A percentile compares a stretch with the other conserved stretches of the same genome.
phyloP scores from a whole-genome alignment of 2,888 invertebrate species.

The Subacronicta megacephala region DNA sequence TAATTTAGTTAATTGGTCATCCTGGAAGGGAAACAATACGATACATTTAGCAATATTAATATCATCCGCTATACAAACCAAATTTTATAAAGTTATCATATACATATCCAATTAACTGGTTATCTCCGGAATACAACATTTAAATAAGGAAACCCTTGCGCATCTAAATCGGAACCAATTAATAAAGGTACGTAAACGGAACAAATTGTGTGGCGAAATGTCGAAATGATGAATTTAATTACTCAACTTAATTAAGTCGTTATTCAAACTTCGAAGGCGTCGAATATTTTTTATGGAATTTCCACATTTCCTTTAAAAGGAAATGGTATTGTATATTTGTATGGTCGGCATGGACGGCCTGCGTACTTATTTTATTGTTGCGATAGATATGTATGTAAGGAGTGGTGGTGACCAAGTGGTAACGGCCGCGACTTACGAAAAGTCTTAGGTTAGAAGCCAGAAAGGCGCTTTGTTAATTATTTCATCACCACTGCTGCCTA shows the following conservation, averaged over 20 bases:
- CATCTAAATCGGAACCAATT: conserved; percentile 1
- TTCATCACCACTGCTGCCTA: too few species aligned
- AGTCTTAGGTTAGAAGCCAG: too few species aligned
- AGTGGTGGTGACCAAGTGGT: too few species aligned
- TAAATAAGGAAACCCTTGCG: conserved; percentile 10
- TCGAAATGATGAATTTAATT: conserved; percentile 17
- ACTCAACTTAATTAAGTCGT: conserved; percentile 8
- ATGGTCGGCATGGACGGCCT: too few species aligned
- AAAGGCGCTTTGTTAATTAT: too few species aligned
- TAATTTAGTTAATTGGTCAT: too few species aligned
- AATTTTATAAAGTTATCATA: conserved; percentile 10
- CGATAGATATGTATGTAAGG: too few species aligned
- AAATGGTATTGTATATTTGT: conserved; percentile 28
- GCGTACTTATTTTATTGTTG: too few species aligned
- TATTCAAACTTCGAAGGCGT: conserved; percentile 17
- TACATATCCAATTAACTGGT: conserved; percentile 3
- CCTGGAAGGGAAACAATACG: too few species aligned
- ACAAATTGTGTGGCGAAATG: conserved; percentile 13
- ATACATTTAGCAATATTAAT: too few species aligned
- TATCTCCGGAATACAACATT: conserved; percentile 11
- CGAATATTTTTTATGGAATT: conserved; percentile 22
- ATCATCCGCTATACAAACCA: neutral
- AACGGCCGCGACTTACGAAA: too few species aligned
- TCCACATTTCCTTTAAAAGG: conserved; percentile 32
- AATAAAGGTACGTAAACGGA: neutral